These are phyloP conservation scores for Subacronicta megacephala DNA, from an alignment of 2,888 invertebrate species.

Conservation along the genomic window DNA sequence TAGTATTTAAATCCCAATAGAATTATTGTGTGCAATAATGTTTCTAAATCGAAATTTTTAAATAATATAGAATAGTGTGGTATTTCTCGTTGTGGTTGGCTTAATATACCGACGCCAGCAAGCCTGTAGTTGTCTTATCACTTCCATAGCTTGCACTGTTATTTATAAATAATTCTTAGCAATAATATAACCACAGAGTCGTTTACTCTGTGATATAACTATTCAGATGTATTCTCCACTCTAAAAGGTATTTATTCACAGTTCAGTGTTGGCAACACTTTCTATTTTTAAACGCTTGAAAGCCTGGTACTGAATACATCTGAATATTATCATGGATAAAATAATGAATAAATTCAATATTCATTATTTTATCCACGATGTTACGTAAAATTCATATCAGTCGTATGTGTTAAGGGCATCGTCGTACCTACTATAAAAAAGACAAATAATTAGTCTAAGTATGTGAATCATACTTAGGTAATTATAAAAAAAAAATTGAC, in stretches of 20 bases:
- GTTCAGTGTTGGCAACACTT: conserved; percentile 46
- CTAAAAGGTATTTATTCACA: conserved; percentile 33
- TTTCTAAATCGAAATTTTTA: conserved; percentile 39
- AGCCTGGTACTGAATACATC: conserved; percentile 56
- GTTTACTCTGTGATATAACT: too few species aligned
- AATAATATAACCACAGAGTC: too few species aligned
- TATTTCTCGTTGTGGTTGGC: conserved; percentile 37
- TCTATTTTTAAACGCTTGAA: conserved; percentile 31
- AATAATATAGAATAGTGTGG: conserved; percentile 25
- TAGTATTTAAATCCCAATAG: conserved; percentile 18
- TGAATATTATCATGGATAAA: too few species aligned
- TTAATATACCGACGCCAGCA: conserved; percentile 52
- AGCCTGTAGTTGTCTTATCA: conserved; percentile 66
- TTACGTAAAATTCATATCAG: conserved; percentile 68
- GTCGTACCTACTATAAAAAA: conserved; percentile 22
- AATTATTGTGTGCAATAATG: conserved; percentile 48
- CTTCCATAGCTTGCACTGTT: conserved; percentile 86
- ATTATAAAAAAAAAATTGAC: too few species aligned
- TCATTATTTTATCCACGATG: too few species aligned
- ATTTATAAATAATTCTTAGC: conserved; percentile 74
- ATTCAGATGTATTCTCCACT: conserved; percentile 63
- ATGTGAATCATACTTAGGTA: too few species aligned
- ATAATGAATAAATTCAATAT: too few species aligned
- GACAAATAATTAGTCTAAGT: conserved; percentile 26
- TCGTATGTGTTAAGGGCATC: conserved; percentile 60